Conservation (phyloP, 1,140 invertebrate species). For the Nymphalis io region DNA sequence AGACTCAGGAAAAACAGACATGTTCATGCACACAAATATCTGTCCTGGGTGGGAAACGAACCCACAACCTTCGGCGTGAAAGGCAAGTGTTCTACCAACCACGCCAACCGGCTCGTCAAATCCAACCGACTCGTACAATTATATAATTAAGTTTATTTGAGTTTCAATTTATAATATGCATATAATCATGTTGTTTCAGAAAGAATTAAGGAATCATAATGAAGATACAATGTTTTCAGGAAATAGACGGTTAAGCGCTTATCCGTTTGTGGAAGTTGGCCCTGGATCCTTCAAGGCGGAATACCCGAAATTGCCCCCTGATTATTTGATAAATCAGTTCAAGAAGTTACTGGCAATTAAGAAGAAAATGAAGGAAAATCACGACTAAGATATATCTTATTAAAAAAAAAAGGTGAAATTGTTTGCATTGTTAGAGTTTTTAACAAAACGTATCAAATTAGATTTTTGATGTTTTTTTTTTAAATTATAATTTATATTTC, state of each 20-base stretch:
- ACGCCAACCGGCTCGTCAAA: too few species aligned
- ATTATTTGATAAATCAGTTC: constrained; percentile 32
- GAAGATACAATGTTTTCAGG: constrained; percentile 8
- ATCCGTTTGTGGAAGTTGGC: constrained; percentile 42
- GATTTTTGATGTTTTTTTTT: too few species aligned
- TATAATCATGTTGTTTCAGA: constrained; percentile 3
- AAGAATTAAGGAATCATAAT: not conserved
- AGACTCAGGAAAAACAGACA: too few species aligned
- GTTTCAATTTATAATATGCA: not conserved
- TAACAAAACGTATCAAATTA: too few species aligned
- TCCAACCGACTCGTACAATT: too few species aligned
- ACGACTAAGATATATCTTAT: not conserved
- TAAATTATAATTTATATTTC: too few species aligned
- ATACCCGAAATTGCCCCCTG: constrained; percentile 25
- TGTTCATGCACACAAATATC: too few species aligned
- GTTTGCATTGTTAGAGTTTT: too few species aligned
- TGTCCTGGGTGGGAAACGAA: too few species aligned
- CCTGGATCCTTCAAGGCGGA: constrained; percentile 47
- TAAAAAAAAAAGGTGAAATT: too few species aligned
- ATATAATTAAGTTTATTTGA: not conserved
- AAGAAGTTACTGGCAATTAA: constrained; percentile 47
- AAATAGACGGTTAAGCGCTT: constrained; percentile 8
- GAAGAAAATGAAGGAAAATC: constrained; percentile 39
- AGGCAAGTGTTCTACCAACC: too few species aligned
- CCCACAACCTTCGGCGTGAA: too few species aligned